Evolutionary conservation across 2,888 invertebrate genomes (phyloP), one percentile per base, ranked within the genome.

Genomic region (Hydrotaea cyrtoneurina): DNA sequence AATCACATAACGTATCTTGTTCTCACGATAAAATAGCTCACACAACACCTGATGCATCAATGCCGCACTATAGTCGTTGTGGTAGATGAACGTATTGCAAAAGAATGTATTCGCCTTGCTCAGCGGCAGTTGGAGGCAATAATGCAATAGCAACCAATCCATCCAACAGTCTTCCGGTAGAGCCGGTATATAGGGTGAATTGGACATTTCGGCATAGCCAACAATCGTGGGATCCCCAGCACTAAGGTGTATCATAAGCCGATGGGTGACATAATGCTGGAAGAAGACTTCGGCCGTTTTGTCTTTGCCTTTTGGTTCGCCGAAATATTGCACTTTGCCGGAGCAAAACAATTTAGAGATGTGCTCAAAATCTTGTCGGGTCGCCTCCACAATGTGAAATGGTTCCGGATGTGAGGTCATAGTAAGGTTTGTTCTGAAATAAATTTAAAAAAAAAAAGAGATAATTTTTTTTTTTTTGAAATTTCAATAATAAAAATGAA

Each of bases 191-290:
- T 85, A 62, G 0, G 91, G 91, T 78, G 84, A 87, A 19, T 88
- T 88, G 0, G 86, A 86, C 13, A 92, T 86, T 59, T 91, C 90
- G 0, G 89, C 92, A 86, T 90, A 92, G 19, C 88, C 91, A 0
- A 88, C 73, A 2, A 87, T 69, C 0, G 62, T 17, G 1, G 57
- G 69, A 62, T 82, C 83, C n/a, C 26, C 17, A 0, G 55, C 23
- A 19, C 23, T 78, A 13, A 66, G 46, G 2, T 80, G 69, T 1
- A 88, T 88, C n/a, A 89, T 13, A 5, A 90, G 36, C 1, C 90
- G 88, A 86, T 90, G 86, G 0, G 89, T 88, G 59, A 89, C 85
- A 77, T 89, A 89, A 11, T 19, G 31, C 0, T 78, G 59, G 50
- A 91, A 89, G 11, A 90, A 87, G 11, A 43, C 19, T 8, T 53